Evolutionary conservation across 2,888 invertebrate species (phyloP), one percentile per base, ranked within the genome.

Genomic region (Heliothis peltigera): DNA sequence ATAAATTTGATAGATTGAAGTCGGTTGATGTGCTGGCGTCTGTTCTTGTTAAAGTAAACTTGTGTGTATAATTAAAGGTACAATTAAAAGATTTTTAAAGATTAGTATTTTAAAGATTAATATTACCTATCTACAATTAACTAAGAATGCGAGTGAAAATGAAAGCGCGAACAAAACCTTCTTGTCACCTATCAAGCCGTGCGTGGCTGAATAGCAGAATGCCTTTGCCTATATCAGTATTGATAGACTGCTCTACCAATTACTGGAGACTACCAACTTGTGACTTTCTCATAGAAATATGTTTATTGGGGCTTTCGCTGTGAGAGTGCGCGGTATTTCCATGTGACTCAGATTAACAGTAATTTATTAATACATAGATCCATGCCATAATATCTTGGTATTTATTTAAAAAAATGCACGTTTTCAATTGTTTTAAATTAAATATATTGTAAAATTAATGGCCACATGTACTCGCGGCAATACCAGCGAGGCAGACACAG

Each of bases 241-340:
- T 35, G 35, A 48, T 10, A 25, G 19, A n/a, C 8, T 1, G 12
- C 4, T 4, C 51, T 21, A 15, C 32, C 15, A 8, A 7, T 42
- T 18, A 22, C 4, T 47, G 19, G 46, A 47, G 54, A n/a, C 39
- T 59, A 56, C n/a, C n/a, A n/a, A n/a, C n/a, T n/a, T n/a, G n/a
- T 44, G 25, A 44, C 54, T 65, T 70, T 56, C 56, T 19, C 55
- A 59, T 5, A 66, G 10, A 57, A 53, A 57, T 72, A 52, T 61
- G 25, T 55, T 48, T 42, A 62, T 48, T 42, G 32, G 19, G 21
- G 15, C 42, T 60, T 65, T 65, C 56, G 17, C 43, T 3, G 48
- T 25, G 43, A 70, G 51, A 59, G 51, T 56, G 55, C 44, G 15
- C 21, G 12, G 21, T 25, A 17, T 57, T 35, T 46, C 53, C 35